A percentile compares a stretch with the other conserved stretches of the same genome.
Conservation (phyloP, 2,888 invertebrate genomes). For the Hybos culiciformis region DNA sequence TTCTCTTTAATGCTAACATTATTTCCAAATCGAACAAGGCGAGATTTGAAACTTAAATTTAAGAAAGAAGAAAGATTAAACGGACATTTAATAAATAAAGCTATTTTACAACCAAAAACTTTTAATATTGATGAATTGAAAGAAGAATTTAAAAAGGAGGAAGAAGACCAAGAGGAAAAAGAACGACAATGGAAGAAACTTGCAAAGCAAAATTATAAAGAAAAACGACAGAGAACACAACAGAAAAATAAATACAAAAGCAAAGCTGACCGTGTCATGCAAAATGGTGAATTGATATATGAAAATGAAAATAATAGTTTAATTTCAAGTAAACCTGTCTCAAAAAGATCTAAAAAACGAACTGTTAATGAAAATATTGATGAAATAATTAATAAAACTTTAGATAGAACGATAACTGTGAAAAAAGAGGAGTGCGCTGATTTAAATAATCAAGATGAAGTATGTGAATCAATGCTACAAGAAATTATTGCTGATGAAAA, state of each 20-base stretch:
- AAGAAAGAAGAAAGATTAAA: conserved; percentile 80
- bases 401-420: background rate
- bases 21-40: conserved; percentile 64
- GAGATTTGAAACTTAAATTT: conserved; percentile 82
- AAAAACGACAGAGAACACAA: conserved; percentile 10
- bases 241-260: conserved; percentile 3
- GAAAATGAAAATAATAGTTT: conserved; percentile 7
- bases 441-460: background rate
- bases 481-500: conserved; percentile 17
- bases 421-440: background rate
- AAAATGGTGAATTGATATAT: conserved; percentile 11
- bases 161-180: conserved; percentile 24
- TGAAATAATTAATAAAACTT: conserved; percentile 11
- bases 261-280: conserved; percentile 5
- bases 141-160: conserved; percentile 40
- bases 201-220: conserved; percentile 17
- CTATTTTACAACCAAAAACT: conserved; percentile 51
- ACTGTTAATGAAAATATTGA: conserved; percentile 6
- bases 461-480: conserved; percentile 14
- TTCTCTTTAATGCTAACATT: conserved; percentile 77
- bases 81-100: conserved; percentile 57
- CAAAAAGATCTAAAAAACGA: background rate
- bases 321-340: background rate
- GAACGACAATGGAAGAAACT: conserved; percentile 21
- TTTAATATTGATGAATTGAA: conserved; percentile 53